Percentiles rank a stretch among this genome's conserved stretches.
phyloP scores from a whole-genome alignment of 2,797 vertebrate species.

The Rhinogobio ventralis region DNA sequence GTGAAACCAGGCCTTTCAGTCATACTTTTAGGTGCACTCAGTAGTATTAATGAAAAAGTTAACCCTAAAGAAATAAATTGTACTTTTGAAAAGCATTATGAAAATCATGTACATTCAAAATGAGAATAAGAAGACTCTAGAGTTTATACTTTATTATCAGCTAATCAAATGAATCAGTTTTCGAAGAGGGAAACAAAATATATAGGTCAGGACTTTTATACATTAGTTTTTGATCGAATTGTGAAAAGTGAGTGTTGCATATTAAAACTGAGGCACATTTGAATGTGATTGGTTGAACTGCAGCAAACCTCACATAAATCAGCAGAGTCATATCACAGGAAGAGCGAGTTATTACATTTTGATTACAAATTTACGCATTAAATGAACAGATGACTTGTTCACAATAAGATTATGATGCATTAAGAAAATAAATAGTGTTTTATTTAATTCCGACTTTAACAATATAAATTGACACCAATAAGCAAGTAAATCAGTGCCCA shows the following conservation, averaged over 20 bases:
- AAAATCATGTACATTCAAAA: not conserved
- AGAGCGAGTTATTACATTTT: not conserved
- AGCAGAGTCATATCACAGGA: not conserved
- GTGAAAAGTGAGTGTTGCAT: not conserved
- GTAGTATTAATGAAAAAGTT: not conserved
- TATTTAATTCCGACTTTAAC: not conserved
- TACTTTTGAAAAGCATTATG: not conserved
- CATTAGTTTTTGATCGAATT: not conserved
- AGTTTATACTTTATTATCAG: not conserved
- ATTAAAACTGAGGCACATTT: no score
- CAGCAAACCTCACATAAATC: not conserved
- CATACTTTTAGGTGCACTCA: not conserved
- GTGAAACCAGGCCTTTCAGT: no score
- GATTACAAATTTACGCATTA: not conserved
- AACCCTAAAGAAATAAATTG: not conserved
- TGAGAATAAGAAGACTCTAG: not conserved
- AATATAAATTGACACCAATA: not conserved
- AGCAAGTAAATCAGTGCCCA: not conserved
- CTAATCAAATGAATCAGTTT: not conserved
- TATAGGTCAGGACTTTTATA: not conserved
- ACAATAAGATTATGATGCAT: not conserved
- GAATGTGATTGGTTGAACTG: not conserved
- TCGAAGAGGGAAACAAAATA: fast-evolving
- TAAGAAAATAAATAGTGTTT: not conserved
- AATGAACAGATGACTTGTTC: not conserved